phyloP scores from a whole-genome alignment of 2,888 invertebrate genomes.

The Metellina segmentata region DNA sequence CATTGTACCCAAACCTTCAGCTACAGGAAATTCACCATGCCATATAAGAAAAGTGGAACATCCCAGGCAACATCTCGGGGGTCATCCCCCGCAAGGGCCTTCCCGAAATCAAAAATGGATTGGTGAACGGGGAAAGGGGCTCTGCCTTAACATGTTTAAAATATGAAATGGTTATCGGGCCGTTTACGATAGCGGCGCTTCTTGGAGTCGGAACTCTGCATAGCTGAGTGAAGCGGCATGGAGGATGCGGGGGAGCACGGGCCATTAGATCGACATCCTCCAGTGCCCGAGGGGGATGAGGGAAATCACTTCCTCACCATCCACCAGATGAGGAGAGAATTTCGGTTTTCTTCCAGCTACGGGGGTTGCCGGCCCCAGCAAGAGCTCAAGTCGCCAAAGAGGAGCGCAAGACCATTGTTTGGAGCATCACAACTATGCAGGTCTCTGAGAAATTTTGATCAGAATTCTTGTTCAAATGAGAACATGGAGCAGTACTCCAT shows the following conservation, averaged over 20 bases:
- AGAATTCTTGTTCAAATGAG: too few species aligned
- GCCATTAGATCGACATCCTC: slow-evolving; percentile 73
- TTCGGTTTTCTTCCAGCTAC: slow-evolving; percentile 28
- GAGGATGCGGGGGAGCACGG: slow-evolving; percentile 37
- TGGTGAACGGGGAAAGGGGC: neutral
- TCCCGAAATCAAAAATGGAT: slow-evolving; percentile 3
- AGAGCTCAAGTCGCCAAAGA: slow-evolving; percentile 26
- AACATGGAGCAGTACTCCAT: too few species aligned
- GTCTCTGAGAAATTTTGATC: too few species aligned
- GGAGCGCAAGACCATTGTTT: too few species aligned
- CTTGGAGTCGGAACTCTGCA: neutral
- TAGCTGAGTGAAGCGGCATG: neutral
- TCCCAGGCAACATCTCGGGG: too few species aligned
- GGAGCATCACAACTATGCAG: too few species aligned
- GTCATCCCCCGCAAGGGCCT: neutral
- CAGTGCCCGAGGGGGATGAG: slow-evolving; percentile 43
- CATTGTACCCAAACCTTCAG: too few species aligned
- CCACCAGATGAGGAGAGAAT: slow-evolving; percentile 52
- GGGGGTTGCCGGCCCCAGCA: slow-evolving; percentile 41
- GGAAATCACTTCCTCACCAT: slow-evolving; percentile 66
- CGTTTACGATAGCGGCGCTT: neutral
- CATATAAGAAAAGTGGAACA: too few species aligned
- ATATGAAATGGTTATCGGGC: slow-evolving; percentile 33
- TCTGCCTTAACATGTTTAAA: slow-evolving; percentile 28
- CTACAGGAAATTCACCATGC: too few species aligned